Percentiles rank a stretch among this genome's conserved stretches.
Conservation (phyloP, 2,113 vertebrate genomes). For the Gymnocephalus cernua region DNA sequence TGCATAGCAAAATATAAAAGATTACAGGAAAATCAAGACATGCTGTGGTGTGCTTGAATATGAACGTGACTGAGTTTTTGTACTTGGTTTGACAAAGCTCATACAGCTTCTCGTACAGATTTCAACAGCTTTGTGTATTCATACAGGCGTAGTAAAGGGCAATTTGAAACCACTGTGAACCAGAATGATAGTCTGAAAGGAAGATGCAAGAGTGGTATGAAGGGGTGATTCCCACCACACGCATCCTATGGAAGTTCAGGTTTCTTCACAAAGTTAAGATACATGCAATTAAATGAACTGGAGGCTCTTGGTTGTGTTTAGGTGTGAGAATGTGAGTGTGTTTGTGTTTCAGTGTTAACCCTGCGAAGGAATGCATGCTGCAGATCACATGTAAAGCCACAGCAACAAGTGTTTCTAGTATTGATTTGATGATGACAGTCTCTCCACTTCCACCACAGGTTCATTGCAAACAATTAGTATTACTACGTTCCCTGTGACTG, state of each 20-base stretch:
- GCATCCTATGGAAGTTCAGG: background rate
- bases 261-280: background rate
- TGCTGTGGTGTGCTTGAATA: background rate
- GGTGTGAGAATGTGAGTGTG: background rate
- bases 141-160: background rate
- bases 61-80: conserved; percentile 29
- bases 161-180: background rate
- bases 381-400: background rate
- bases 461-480: background rate
- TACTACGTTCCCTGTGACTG: no score
- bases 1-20: background rate
- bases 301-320: background rate
- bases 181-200: background rate
- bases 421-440: background rate
- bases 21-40: conserved; percentile 12
- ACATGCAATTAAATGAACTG: background rate
- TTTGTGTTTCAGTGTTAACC: background rate
- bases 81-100: background rate
- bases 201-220: background rate
- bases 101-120: background rate
- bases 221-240: background rate
- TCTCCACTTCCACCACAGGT: background rate
- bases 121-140: background rate
- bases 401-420: background rate
- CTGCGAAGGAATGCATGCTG: background rate